A percentile compares a stretch with the other conserved stretches of the same genome.
These are phyloP conservation scores for Apoderus coryli DNA, from an alignment of 2,888 invertebrate species.

Conservation along the genomic window DNA sequence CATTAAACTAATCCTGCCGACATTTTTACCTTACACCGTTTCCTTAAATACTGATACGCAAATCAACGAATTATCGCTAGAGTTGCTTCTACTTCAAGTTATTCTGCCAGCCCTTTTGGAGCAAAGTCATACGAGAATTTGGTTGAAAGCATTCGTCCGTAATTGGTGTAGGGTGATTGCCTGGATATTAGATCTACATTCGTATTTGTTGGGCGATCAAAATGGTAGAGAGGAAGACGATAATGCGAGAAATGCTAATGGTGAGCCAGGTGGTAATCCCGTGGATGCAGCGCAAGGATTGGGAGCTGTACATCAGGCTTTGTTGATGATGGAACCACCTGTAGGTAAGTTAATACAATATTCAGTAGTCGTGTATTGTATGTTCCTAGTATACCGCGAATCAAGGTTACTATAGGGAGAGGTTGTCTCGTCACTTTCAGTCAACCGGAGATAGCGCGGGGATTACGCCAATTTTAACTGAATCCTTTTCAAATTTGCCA, in stretches of 20 bases:
- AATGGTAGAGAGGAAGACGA: slow-evolving; percentile 27
- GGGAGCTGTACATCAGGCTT: slow-evolving; percentile 79
- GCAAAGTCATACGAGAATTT: slow-evolving; percentile 88
- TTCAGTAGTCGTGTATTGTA: background rate
- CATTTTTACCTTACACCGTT: slow-evolving; percentile 91
- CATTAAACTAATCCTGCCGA: slow-evolving; percentile 64
- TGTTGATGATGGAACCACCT: slow-evolving; percentile 65
- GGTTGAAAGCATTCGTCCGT: slow-evolving; percentile 78
- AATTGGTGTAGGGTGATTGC: slow-evolving; percentile 78
- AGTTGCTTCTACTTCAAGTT: slow-evolving; percentile 79
- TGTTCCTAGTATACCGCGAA: background rate
- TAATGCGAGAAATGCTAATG: slow-evolving; percentile 20
- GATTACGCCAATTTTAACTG: no score
- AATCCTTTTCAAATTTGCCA: no score
- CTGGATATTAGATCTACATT: slow-evolving; percentile 72
- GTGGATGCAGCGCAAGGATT: slow-evolving; percentile 33
- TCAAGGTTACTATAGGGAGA: no score
- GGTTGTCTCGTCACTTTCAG: no score
- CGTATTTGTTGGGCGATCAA: slow-evolving; percentile 73
- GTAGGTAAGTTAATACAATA: slow-evolving; percentile 28
- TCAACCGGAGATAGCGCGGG: no score
- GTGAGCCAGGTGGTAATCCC: slow-evolving; percentile 17
- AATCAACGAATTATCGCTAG: slow-evolving; percentile 88
- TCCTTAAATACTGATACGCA: slow-evolving; percentile 69
- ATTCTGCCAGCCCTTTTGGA: slow-evolving; percentile 92